Conservation (phyloP, 1,140 invertebrate species). For the Pectinophora gossypiella region DNA sequence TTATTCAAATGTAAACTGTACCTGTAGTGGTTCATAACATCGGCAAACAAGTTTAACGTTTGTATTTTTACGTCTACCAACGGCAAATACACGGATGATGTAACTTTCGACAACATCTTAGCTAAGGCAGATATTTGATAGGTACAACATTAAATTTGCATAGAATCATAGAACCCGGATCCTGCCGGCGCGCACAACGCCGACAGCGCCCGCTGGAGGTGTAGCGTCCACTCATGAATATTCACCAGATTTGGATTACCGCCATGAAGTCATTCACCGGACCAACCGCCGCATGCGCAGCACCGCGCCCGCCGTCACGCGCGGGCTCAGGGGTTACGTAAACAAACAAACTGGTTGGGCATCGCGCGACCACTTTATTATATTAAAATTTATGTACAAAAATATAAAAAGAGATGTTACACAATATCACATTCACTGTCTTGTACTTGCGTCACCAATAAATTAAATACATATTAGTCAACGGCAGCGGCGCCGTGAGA, state of each 20-base stretch:
- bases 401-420: slow-evolving; percentile 52
- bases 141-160: background rate
- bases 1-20: too few species aligned
- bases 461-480: slow-evolving; percentile 56
- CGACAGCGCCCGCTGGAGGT: background rate
- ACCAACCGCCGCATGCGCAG: background rate
- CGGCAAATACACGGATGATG: background rate
- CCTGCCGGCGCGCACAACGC: background rate
- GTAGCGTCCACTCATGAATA: background rate
- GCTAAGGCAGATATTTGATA: too few species aligned
- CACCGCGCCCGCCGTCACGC: background rate
- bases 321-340: slow-evolving; percentile 17
- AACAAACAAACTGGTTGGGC: slow-evolving; percentile 27
- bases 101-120: background rate
- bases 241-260: background rate
- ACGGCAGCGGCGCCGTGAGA: slow-evolving; percentile 17
- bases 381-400: slow-evolving; percentile 54
- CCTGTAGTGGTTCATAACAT: too few species aligned
- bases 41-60: too few species aligned
- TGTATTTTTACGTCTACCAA: too few species aligned
- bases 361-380: slow-evolving; percentile 39
- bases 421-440: slow-evolving; percentile 56
- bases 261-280: background rate
- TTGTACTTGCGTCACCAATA: slow-evolving; percentile 57
- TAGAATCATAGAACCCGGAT: slow-evolving; percentile 2